A percentile compares a stretch with the other conserved stretches of the same genome.
Evolutionary conservation across 2,113 vertebrate genomes (phyloP).

Genomic region (Protobothrops mucrosquamatus): DNA sequence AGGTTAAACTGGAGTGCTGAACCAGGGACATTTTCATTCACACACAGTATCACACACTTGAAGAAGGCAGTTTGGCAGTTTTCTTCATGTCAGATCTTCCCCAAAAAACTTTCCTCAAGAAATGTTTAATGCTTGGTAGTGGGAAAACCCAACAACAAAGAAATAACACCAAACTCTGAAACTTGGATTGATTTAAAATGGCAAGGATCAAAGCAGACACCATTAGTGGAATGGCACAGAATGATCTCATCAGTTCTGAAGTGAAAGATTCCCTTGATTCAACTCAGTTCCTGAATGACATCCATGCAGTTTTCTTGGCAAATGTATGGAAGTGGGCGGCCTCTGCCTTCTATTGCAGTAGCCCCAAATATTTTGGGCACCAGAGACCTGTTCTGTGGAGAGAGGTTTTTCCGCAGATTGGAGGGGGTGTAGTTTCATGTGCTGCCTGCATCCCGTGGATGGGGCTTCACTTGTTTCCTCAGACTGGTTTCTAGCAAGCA

Average conservation of each 20-base stretch:
- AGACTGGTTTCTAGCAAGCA: too few relatives aligned
- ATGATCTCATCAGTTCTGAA: neutral
- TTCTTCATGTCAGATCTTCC: conserved; percentile 28
- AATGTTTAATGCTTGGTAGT: conserved; percentile 18
- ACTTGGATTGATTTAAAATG: conserved; percentile 17
- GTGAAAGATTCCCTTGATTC: neutral
- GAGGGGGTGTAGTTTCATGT: too few relatives aligned
- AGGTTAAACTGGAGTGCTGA: conserved; percentile 51
- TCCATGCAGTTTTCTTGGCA: neutral
- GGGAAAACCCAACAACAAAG: neutral
- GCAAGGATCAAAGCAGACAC: conserved; percentile 17
- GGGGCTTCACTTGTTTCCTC: too few relatives aligned
- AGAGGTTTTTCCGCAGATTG: too few relatives aligned
- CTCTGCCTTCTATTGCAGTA: neutral
- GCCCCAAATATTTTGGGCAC: too few relatives aligned
- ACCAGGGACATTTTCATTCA: conserved; percentile 39
- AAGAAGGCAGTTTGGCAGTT: conserved; percentile 36
- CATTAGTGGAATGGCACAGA: neutral
- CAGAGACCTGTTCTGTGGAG: too few relatives aligned
- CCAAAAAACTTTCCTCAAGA: conserved; percentile 14
- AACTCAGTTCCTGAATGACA: neutral
- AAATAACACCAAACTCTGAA: neutral
- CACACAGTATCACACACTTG: neutral
- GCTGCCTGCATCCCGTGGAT: too few relatives aligned
- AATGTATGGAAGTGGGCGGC: neutral